A percentile compares a stretch with the other conserved stretches of the same genome.
Evolutionary conservation across 2,113 vertebrate species (phyloP).

Genomic region (Isichthys henryi): DNA sequence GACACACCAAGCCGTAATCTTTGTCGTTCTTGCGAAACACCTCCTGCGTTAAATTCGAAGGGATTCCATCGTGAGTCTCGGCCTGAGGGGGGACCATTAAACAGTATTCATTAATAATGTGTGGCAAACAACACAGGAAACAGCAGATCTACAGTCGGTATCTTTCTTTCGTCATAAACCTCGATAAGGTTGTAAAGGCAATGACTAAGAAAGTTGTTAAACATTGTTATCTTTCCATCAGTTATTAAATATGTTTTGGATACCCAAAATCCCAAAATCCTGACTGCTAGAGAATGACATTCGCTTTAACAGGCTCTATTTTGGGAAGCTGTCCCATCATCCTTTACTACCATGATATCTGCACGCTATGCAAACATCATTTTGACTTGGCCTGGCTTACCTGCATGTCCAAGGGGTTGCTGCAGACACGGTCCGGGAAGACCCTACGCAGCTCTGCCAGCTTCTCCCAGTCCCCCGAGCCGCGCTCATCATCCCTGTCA

Average conservation of each 20-base stretch:
- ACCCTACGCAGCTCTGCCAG: slow-evolving; percentile 70
- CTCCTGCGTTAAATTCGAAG: slow-evolving; percentile 64
- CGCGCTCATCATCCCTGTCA: slow-evolving; percentile 67
- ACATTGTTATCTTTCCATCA: not conserved
- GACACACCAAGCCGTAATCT: slow-evolving; percentile 83
- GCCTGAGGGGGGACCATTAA: slow-evolving; percentile 53
- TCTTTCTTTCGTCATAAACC: not conserved
- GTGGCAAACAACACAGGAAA: not conserved
- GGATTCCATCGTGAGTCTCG: slow-evolving; percentile 62
- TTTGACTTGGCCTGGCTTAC: slow-evolving; percentile 47
- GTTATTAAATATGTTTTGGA: not conserved
- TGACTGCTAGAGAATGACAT: not conserved
- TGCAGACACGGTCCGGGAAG: slow-evolving; percentile 76
- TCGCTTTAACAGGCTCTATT: not conserved
- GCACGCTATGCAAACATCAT: not conserved
- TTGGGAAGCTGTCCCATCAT: not conserved
- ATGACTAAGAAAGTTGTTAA: too few species aligned
- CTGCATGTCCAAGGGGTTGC: slow-evolving; percentile 82
- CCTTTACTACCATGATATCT: not conserved
- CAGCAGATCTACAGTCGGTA: not conserved
- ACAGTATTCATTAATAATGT: not conserved
- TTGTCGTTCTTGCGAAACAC: slow-evolving; percentile 80
- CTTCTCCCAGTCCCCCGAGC: slow-evolving; percentile 83
- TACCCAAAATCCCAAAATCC: not conserved
- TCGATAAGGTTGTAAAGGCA: not conserved